Conservation (phyloP, 2,888 invertebrate species). For the Acleris literana region DNA sequence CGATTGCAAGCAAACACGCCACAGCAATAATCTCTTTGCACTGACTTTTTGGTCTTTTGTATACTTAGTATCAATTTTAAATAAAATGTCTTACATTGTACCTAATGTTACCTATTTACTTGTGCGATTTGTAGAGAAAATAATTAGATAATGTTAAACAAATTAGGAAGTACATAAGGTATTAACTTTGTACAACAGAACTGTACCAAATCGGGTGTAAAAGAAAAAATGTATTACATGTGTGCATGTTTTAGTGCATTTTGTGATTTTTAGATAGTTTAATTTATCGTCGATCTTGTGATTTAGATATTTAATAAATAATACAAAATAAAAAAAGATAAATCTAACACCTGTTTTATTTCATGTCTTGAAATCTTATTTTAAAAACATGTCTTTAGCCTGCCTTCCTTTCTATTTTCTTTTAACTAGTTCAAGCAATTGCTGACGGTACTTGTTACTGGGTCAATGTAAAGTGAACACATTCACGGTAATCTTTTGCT, state of each 20-base stretch:
- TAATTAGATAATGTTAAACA: conserved; percentile 38
- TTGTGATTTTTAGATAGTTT: conserved; percentile 83
- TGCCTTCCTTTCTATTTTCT: conserved; percentile 29
- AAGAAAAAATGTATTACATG: conserved; percentile 72
- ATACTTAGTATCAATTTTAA: conserved; percentile 33
- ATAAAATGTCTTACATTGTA: conserved; percentile 5
- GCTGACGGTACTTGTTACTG: conserved; percentile 23
- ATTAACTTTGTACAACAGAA: conserved; percentile 72
- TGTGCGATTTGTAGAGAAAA: conserved; percentile 68
- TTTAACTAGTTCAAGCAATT: conserved; percentile 23
- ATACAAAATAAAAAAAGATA: conserved; percentile 62
- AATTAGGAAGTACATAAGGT: conserved; percentile 53
- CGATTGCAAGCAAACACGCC: conserved; percentile 72
- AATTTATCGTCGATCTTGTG: conserved; percentile 83
- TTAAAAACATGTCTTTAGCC: background rate
- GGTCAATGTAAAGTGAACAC: conserved; percentile 37
- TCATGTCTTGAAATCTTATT: background rate
- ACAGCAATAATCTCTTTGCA: conserved; percentile 33
- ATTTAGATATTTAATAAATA: conserved; percentile 69
- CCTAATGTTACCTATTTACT: conserved; percentile 46
- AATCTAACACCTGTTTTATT: conserved; percentile 19
- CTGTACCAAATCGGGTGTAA: conserved; percentile 76
- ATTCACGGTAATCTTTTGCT: conserved; percentile 23
- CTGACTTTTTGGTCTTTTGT: conserved; percentile 18
- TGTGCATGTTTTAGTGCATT: conserved; percentile 84